Base-by-base conservation (phyloP, 2,113 vertebrate species). In the Zosterops lateralis region DNA sequence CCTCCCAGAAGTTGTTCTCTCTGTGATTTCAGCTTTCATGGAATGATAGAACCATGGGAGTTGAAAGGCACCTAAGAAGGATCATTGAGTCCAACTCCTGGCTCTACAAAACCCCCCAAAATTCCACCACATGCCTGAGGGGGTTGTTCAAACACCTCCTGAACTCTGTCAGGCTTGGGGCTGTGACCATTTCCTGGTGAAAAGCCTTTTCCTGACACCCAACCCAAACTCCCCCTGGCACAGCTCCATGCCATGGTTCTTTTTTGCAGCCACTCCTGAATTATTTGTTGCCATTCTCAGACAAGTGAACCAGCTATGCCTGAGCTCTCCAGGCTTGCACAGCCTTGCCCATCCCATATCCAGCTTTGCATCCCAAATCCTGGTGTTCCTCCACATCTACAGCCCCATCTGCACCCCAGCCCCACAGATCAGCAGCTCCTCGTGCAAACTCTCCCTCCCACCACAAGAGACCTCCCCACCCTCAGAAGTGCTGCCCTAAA, bases 161-260 rank as follows among this genome's bases (percentile, higher is more conserved):
- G 28, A 74, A 1, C 16, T 67, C 61, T 47, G 19, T 3, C 38
- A 53, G 61, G 7, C 32, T 54, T 60, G 40, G 28, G 7, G 32
- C 24, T 40, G 5, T 4, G 24, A 10, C 24, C 29, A 21, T 29
- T n/a, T 10, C 45, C 15, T 21, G 29, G 31, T 20, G 34, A 31
- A 75, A 17, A 61, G 16, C 14, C 14, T 61, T 47, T 42, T 62
- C 47, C 70, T 54, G 29, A 40, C 7, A 17, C 16, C 48, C 20
- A 26, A 0, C 22, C n/a, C 29, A 26, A 40, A 25, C 0, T 0
- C 14, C 26, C n/a, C 44, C 6, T 47, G n/a, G 36, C 44, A 51
- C 58, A 36, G 32, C 67, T 32, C 36, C 54, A 18, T 26, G 62
- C 45, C 36, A 1, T 12, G 18, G 8, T 29, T 8, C 17, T 21